Conservation (phyloP, 1,140 invertebrate genomes). For the Alviniconcha marisindica region DNA sequence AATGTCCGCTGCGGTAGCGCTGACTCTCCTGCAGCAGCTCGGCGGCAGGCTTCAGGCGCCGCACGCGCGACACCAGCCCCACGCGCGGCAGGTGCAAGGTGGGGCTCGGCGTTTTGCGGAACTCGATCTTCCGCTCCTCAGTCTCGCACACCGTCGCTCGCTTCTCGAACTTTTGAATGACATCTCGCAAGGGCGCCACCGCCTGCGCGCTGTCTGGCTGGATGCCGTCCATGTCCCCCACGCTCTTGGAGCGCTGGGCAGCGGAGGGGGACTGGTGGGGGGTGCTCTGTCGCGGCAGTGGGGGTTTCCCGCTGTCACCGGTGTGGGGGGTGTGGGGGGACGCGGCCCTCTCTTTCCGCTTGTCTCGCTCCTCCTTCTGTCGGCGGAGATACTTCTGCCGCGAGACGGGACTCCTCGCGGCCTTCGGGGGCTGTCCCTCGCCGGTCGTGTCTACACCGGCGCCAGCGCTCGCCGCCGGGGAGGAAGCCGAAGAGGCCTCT, state of each 20-base stretch:
- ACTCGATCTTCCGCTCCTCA: conserved; percentile 43
- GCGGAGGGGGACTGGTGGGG: conserved; percentile 42
- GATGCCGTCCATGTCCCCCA: conserved; percentile 39
- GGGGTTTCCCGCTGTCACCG: conserved; percentile 44
- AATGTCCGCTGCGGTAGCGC: conserved; percentile 68
- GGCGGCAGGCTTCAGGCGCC: conserved; percentile 67
- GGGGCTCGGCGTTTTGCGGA: conserved; percentile 51
- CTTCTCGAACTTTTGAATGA: conserved; percentile 45
- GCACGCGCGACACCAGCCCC: conserved; percentile 48
- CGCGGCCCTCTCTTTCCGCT: conserved; percentile 33
- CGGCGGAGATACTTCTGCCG: conserved; percentile 37
- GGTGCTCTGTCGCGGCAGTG: conserved; percentile 44
- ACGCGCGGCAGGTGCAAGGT: conserved; percentile 51
- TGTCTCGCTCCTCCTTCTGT: conserved; percentile 46
- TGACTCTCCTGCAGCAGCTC: conserved; percentile 70
- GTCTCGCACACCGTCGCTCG: conserved; percentile 50
- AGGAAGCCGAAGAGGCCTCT: not conserved
- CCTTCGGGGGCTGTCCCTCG: not conserved
- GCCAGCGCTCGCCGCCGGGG: not conserved
- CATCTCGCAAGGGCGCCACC: conserved; percentile 27
- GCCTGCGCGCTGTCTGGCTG: not conserved
- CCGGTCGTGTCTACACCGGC: conserved; percentile 25
- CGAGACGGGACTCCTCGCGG: conserved; percentile 30
- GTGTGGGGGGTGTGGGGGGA: conserved; percentile 44
- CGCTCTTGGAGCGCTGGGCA: conserved; percentile 48